These are phyloP conservation scores for Noctua janthina DNA, from an alignment of 2,888 invertebrate genomes.

Conservation along the genomic window DNA sequence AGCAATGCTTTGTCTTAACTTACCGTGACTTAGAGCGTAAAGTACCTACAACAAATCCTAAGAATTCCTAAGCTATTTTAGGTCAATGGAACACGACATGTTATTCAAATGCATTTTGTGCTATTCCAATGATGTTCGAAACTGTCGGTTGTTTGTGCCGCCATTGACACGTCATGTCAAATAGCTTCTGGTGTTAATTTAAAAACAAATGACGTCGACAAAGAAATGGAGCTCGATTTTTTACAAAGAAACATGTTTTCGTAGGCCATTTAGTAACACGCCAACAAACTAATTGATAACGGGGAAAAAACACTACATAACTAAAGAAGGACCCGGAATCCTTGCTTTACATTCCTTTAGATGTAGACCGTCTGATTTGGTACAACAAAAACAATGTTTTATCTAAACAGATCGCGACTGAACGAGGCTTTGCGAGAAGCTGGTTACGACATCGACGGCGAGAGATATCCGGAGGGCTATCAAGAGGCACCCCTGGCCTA, in stretches of 20 bases:
- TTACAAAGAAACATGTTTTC: not conserved
- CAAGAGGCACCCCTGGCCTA: constrained; percentile 99
- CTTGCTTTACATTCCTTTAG: constrained; percentile 47
- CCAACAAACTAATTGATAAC: constrained; percentile 33
- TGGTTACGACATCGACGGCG: constrained; percentile 96
- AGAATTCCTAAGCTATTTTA: constrained; percentile 50
- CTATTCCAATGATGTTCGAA: constrained; percentile 31
- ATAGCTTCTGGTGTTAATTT: not conserved
- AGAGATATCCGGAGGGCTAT: constrained; percentile 97
- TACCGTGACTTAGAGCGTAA: constrained; percentile 19
- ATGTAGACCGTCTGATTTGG: constrained; percentile 57
- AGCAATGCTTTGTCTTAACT: constrained; percentile 36
- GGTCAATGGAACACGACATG: constrained; percentile 48
- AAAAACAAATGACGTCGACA: constrained; percentile 18
- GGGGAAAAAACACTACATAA: constrained; percentile 38
- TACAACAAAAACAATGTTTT: constrained; percentile 71
- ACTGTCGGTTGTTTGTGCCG: constrained; percentile 2
- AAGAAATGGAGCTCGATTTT: constrained; percentile 9
- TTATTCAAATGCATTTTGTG: constrained; percentile 52
- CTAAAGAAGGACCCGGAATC: constrained; percentile 48
- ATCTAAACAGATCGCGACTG: constrained; percentile 92
- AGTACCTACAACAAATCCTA: constrained; percentile 33
- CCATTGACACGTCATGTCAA: not conserved
- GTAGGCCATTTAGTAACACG: constrained; percentile 8
- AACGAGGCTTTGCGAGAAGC: constrained; percentile 95